phyloP scores from a whole-genome alignment of 2,797 vertebrate genomes.

The Sebastes trivittatus region DNA sequence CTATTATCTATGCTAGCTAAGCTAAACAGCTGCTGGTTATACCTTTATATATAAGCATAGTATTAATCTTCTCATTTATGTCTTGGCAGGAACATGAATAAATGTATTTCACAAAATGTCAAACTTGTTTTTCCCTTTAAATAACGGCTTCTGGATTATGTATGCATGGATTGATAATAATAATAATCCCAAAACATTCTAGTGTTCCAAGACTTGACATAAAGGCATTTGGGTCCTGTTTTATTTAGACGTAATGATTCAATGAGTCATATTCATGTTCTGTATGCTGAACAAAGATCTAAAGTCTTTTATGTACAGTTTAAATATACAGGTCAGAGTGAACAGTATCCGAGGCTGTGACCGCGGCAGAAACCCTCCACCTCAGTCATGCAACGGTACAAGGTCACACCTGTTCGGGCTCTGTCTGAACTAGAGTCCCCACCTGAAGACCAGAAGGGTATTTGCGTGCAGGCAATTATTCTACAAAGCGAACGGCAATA shows the following conservation, averaged over 20 bases:
- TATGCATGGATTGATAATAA: neutral
- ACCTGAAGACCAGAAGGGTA: conserved; percentile 38
- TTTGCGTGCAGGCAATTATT: neutral
- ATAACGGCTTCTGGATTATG: neutral
- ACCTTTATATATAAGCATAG: too few species aligned
- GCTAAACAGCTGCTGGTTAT: too few species aligned
- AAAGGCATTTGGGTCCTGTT: neutral
- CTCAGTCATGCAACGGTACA: neutral
- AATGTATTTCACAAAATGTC: neutral
- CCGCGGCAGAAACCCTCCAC: neutral
- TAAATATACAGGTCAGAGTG: neutral
- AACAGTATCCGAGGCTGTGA: neutral
- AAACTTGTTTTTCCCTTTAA: neutral
- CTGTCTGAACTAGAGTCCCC: neutral
- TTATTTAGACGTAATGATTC: neutral
- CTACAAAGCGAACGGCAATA: neutral
- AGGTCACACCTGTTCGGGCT: neutral
- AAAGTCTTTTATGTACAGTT: neutral
- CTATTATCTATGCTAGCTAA: too few species aligned
- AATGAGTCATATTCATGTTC: neutral
- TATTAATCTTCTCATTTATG: fast-evolving
- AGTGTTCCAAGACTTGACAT: neutral
- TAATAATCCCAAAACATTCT: neutral
- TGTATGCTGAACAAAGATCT: neutral
- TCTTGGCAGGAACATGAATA: too few species aligned